A percentile compares a stretch with the other conserved stretches of the same genome.
Evolutionary conservation across 2,888 invertebrate genomes (phyloP).

Genomic region (Spialia ferax): DNA sequence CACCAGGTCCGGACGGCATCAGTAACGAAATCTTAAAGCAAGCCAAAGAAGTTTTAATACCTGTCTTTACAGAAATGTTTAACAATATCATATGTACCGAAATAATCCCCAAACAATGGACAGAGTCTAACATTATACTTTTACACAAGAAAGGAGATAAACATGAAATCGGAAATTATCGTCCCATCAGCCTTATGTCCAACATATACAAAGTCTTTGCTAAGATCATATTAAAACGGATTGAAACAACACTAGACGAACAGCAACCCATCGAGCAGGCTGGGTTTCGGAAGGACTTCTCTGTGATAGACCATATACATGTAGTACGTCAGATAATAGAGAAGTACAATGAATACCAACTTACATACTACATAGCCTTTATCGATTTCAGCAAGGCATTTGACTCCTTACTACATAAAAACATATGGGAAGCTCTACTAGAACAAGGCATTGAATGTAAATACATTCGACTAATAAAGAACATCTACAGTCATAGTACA

Average conservation of each 20-base stretch:
- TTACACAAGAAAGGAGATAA: too few relatives aligned
- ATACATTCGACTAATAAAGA: conserved; percentile 46
- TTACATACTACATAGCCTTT: conserved; percentile 40
- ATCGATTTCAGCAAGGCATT: conserved; percentile 49
- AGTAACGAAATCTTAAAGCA: background rate
- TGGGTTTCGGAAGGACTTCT: conserved; percentile 38
- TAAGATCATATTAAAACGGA: too few relatives aligned
- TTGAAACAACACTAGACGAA: too few relatives aligned
- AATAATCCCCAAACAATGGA: background rate
- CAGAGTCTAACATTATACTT: background rate
- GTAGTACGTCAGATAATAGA: conserved; percentile 34
- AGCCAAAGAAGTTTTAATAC: background rate
- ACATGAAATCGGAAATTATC: too few relatives aligned
- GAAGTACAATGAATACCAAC: conserved; percentile 26
- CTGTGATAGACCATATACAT: conserved; percentile 40
- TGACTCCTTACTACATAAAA: conserved; percentile 44
- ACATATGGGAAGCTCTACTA: conserved; percentile 43
- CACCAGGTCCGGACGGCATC: background rate
- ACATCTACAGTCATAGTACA: conserved; percentile 40
- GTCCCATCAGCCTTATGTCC: too few relatives aligned
- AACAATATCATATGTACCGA: background rate
- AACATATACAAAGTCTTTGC: too few relatives aligned
- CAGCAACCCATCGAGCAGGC: conserved; percentile 19
- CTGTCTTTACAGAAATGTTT: background rate
- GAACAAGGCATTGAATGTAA: conserved; percentile 46